Conservation (phyloP, 1,140 invertebrate genomes). For the Ostrea denselamellosa region DNA sequence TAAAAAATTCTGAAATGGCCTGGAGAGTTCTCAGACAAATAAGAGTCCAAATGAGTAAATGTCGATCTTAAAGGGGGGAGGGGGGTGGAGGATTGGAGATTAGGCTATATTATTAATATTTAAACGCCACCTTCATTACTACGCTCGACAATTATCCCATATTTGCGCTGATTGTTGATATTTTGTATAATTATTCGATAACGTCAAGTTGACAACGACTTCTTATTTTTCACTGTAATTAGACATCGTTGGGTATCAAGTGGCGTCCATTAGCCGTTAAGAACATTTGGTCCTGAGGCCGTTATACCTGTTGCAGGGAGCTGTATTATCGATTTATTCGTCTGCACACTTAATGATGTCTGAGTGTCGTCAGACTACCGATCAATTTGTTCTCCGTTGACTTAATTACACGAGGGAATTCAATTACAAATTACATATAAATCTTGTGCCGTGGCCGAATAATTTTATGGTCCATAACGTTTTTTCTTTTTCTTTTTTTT, state of each 20-base stretch:
- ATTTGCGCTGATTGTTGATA: too few species aligned
- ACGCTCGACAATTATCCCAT: too few species aligned
- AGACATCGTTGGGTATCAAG: background rate
- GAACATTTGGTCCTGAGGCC: background rate
- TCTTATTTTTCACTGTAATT: background rate
- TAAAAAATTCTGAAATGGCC: too few species aligned
- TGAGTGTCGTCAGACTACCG: background rate
- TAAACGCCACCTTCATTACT: too few species aligned
- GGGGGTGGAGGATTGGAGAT: too few species aligned
- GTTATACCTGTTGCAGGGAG: background rate
- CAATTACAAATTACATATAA: constrained; percentile 12
- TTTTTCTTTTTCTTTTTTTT: too few species aligned
- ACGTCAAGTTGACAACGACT: background rate
- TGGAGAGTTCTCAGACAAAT: too few species aligned
- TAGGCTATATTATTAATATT: too few species aligned
- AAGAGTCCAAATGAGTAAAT: too few species aligned
- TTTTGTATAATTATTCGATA: too few species aligned
- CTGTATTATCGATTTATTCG: background rate
- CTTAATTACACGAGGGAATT: constrained; percentile 3
- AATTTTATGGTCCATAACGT: background rate
- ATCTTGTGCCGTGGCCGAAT: background rate
- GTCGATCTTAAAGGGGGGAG: too few species aligned
- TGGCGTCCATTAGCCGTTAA: background rate
- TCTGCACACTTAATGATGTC: background rate
- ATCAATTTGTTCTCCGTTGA: background rate